Conservation (phyloP, 35 echinoderm and acorn worm genomes). For the Hemicentrotus pulcherrimus region DNA sequence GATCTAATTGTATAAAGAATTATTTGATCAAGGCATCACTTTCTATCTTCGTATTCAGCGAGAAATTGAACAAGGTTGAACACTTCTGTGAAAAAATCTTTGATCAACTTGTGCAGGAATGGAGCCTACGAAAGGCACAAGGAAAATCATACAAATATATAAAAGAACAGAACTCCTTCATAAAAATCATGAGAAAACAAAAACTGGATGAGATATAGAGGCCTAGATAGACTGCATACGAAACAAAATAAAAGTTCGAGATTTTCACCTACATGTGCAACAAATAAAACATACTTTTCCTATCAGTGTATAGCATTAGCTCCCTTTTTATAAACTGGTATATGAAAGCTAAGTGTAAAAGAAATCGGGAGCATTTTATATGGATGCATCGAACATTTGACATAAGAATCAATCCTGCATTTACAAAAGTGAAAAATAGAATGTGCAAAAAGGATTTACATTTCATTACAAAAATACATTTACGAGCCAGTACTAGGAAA, state of each 20-base stretch:
- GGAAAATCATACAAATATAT: constrained; percentile 29
- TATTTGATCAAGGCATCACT: constrained; percentile 27
- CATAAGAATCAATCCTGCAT: no score
- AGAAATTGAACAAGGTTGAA: constrained; percentile 34
- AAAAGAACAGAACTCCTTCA: background rate
- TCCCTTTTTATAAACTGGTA: no score
- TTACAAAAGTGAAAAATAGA: no score
- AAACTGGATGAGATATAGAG: background rate
- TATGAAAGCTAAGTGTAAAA: no score
- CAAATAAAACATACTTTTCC: background rate
- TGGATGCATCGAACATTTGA: no score
- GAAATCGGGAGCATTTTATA: no score
- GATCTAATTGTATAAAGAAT: constrained; percentile 29
- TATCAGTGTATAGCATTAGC: background rate
- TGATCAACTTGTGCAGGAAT: background rate
- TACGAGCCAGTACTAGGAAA: no score
- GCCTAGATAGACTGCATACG: background rate
- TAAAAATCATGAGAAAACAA: background rate
- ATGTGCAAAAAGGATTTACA: no score
- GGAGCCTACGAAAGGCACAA: background rate
- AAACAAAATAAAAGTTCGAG: background rate
- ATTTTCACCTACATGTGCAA: background rate
- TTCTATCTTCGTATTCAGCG: background rate
- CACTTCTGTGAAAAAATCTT: constrained; percentile 20
- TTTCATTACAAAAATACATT: no score